These are phyloP conservation scores for Andrena haemorrhoa DNA, from an alignment of 2,888 invertebrate genomes.

Conservation along the genomic window DNA sequence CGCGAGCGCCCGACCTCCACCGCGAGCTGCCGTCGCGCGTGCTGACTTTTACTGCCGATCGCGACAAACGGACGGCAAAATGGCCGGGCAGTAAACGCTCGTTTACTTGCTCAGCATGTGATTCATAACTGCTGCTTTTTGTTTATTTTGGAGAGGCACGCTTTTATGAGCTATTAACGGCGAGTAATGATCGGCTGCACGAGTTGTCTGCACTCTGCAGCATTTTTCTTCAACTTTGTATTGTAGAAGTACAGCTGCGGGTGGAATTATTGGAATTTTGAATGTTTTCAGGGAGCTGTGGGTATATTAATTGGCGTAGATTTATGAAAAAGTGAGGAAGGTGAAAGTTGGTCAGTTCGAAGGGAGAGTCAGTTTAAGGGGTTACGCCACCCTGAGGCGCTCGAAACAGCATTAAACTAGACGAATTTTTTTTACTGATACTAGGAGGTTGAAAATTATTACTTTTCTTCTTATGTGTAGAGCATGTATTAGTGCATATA, in stretches of 20 bases:
- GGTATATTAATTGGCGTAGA: too few species aligned
- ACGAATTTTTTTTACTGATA: too few species aligned
- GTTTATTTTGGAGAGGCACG: not conserved
- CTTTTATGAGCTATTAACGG: not conserved
- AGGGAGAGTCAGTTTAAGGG: too few species aligned
- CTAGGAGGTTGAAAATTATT: too few species aligned
- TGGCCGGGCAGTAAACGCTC: constrained; percentile 2
- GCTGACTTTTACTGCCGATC: constrained; percentile 2
- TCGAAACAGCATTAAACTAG: too few species aligned
- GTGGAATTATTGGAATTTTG: not conserved
- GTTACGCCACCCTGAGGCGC: too few species aligned
- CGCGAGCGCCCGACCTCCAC: constrained; percentile 53
- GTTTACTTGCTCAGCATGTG: constrained; percentile 2
- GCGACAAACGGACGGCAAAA: constrained; percentile 4
- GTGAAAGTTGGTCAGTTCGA: too few species aligned
- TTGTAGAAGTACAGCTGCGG: not conserved
- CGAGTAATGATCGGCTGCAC: not conserved
- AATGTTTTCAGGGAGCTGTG: too few species aligned
- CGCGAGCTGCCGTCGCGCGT: constrained; percentile 45
- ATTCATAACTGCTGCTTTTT: not conserved
- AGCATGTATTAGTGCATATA: too few species aligned
- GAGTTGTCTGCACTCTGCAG: not conserved
- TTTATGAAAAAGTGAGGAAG: too few species aligned
- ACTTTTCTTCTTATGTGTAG: too few species aligned
- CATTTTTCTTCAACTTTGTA: not conserved